Conservation (phyloP, 2,113 vertebrate genomes). For the Tachycineta bicolor region DNA sequence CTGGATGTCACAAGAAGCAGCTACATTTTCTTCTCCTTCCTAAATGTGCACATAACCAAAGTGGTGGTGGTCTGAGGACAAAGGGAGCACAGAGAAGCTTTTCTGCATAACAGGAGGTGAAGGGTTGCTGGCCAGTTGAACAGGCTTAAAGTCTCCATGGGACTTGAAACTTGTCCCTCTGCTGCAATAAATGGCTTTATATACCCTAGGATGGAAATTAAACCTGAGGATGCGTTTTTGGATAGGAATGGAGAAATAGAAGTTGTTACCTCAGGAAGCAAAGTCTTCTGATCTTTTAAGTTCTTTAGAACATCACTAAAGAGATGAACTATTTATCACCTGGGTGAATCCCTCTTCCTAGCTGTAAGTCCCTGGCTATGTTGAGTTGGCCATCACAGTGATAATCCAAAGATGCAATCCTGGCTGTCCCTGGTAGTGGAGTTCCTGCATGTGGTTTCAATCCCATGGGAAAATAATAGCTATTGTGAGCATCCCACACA, state of each 20-base stretch:
- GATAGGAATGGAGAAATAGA: not conserved
- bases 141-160: not conserved
- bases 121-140: not conserved
- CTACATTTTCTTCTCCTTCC: not conserved
- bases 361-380: not conserved
- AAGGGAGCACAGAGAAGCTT: not conserved
- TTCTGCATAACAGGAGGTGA: not conserved
- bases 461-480: not conserved
- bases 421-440: not conserved
- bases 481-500: not conserved
- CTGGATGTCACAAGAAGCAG: not conserved
- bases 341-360: not conserved
- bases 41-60: not conserved
- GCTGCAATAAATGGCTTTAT: not conserved
- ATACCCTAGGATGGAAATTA: not conserved
- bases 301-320: not conserved
- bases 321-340: not conserved
- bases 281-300: not conserved
- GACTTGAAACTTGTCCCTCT: not conserved
- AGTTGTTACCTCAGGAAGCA: not conserved
- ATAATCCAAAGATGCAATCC: not conserved
- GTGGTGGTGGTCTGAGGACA: not conserved
- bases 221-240: not conserved
- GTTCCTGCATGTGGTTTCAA: not conserved
- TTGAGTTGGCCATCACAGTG: accelerated